phyloP scores from a whole-genome alignment of 2,888 invertebrate genomes.

The Scaptomyza caliginosa region DNA sequence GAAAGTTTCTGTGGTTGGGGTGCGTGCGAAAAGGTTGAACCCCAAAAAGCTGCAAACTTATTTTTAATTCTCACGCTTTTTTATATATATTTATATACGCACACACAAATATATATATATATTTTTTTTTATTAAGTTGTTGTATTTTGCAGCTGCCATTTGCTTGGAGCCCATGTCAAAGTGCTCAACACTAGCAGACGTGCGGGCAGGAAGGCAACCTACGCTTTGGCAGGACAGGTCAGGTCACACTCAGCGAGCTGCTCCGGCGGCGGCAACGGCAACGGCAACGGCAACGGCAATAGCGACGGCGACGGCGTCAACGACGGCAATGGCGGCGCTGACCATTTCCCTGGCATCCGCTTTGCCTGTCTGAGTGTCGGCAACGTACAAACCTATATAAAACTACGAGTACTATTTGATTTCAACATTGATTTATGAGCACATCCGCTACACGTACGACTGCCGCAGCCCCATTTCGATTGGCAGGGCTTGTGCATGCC shows the following conservation, averaged over 20 bases:
- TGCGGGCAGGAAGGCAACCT: not conserved
- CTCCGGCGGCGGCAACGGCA: slow-evolving; percentile 23
- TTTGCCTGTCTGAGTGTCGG: slow-evolving; percentile 30
- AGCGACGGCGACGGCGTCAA: slow-evolving; percentile 1
- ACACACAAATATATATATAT: not conserved
- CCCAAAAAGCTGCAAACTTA: slow-evolving; percentile 57
- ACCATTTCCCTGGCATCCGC: slow-evolving; percentile 71
- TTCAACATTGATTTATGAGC: slow-evolving; percentile 79
- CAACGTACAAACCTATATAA: slow-evolving; percentile 30
- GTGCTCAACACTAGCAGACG: slow-evolving; percentile 25
- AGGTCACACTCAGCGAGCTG: slow-evolving; percentile 32
- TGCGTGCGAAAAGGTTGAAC: slow-evolving; percentile 17
- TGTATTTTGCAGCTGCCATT: slow-evolving; percentile 53
- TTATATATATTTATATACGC: not conserved
- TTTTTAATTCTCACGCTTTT: slow-evolving; percentile 71
- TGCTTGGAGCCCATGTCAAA: slow-evolving; percentile 61
- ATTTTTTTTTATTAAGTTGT: not conserved
- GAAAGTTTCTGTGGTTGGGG: slow-evolving; percentile 6
- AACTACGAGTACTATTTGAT: slow-evolving; percentile 76
- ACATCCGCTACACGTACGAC: slow-evolving; percentile 72
- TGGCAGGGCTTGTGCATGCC: slow-evolving; percentile 19
- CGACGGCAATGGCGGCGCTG: slow-evolving; percentile 37
- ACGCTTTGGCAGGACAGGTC: not conserved
- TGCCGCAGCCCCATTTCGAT: slow-evolving; percentile 46
- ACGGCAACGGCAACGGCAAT: slow-evolving; percentile 9